Evolutionary conservation across 1,140 invertebrate species (phyloP).

Genomic region (Phenacoccus solenopsis): DNA sequence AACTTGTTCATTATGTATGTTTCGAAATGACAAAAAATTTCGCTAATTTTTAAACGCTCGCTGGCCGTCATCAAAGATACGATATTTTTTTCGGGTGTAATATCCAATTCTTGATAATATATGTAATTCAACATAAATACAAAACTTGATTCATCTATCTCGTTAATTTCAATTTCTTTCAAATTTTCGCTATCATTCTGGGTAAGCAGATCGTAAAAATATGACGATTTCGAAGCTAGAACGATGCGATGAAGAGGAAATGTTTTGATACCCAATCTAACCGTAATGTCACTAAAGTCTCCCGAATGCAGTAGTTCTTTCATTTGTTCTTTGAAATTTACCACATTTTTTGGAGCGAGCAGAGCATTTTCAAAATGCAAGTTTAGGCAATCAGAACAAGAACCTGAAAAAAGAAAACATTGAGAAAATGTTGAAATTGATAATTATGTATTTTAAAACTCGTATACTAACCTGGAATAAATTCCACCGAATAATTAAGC

Average conservation of each 20-base stretch:
- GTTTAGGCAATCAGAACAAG: neutral
- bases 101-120: neutral
- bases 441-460: no score
- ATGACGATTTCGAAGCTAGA: neutral
- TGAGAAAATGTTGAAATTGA: neutral
- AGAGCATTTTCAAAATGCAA: neutral
- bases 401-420: neutral
- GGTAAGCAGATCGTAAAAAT: neutral
- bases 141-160: neutral
- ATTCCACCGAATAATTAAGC: neutral
- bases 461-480: neutral
- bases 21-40: neutral
- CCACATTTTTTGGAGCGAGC: neutral
- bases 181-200: neutral
- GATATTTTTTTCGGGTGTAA: neutral
- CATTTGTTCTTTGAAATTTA: neutral
- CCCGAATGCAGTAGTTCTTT: neutral
- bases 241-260: neutral
- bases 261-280: neutral
- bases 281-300: neutral
- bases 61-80: neutral
- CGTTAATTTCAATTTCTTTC: neutral
- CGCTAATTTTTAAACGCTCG: neutral
- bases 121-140: neutral
- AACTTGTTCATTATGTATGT: neutral